phyloP scores from a whole-genome alignment of 2,113 vertebrate genomes.

The Campylomormyrus numenius region DNA sequence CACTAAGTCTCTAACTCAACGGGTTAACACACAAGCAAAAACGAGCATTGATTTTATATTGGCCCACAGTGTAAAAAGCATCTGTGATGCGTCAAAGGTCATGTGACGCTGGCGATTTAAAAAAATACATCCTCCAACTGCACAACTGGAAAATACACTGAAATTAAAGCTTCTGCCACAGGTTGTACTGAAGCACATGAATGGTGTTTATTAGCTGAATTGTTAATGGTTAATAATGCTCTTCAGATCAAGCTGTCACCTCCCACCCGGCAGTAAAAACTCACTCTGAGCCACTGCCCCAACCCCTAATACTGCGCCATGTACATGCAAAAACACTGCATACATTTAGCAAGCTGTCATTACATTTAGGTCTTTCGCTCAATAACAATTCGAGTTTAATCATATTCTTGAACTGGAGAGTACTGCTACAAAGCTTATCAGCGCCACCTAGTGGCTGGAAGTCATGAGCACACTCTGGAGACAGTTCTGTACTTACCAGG shows the following conservation, averaged over 20 bases:
- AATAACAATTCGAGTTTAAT: not conserved
- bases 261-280: not conserved
- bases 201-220: not conserved
- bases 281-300: not conserved
- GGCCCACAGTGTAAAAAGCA: not conserved
- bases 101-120: not conserved
- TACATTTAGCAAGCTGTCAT: not conserved
- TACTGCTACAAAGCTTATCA: constrained; percentile 26
- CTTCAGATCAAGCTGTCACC: not conserved
- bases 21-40: not conserved
- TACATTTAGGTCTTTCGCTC: not conserved
- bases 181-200: not conserved
- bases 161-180: not conserved
- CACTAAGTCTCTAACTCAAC: not conserved
- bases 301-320: not conserved
- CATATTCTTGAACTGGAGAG: not conserved
- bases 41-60: not conserved
- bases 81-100: not conserved
- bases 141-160: not conserved
- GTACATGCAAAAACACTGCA: not conserved
- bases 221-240: not conserved
- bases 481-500: constrained; percentile 52
- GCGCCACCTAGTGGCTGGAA: constrained; percentile 31
- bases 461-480: constrained; percentile 19
- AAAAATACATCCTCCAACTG: not conserved